These are phyloP conservation scores for Choreutis nemorana DNA, from an alignment of 2,888 invertebrate genomes.

Conservation along the genomic window DNA sequence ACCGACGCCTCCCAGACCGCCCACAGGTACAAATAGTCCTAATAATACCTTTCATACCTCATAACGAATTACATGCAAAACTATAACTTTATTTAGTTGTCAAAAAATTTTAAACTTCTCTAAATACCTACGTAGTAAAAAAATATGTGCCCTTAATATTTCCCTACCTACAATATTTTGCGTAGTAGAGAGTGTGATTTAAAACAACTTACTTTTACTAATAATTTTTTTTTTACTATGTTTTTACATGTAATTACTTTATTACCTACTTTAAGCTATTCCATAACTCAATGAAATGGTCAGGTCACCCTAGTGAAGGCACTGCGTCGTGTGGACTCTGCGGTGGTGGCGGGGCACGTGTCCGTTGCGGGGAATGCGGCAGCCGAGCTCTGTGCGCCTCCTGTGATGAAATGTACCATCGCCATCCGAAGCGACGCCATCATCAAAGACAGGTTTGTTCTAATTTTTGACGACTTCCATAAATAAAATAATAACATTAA, in stretches of 20 bases:
- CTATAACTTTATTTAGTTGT: no score
- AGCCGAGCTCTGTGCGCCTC: constrained; percentile 87
- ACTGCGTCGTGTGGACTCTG: constrained; percentile 80
- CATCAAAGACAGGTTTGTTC: constrained; percentile 79
- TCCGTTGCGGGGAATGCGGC: constrained; percentile 84
- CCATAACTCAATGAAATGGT: no score
- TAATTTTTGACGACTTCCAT: not conserved
- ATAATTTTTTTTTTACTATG: no score
- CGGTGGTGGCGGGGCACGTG: constrained; percentile 81
- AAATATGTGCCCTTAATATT: no score
- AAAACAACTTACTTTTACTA: no score
- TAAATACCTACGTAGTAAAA: no score
- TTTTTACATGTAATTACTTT: no score
- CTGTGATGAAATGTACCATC: constrained; percentile 94
- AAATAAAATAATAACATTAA: not conserved
- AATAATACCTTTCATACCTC: not conserved
- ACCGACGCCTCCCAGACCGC: constrained; percentile 49
- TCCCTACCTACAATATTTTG: no score
- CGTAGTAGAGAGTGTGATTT: no score
- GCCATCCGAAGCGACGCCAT: constrained; percentile 86
- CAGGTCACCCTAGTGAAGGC: constrained; percentile 59
- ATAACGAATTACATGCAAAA: no score
- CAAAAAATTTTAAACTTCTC: no score
- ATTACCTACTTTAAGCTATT: no score
- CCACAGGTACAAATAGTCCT: constrained; percentile 27